A percentile compares a stretch with the other conserved stretches of the same genome.
Evolutionary conservation across 2,113 vertebrate species (phyloP).

Genomic region (Balaeniceps rex): DNA sequence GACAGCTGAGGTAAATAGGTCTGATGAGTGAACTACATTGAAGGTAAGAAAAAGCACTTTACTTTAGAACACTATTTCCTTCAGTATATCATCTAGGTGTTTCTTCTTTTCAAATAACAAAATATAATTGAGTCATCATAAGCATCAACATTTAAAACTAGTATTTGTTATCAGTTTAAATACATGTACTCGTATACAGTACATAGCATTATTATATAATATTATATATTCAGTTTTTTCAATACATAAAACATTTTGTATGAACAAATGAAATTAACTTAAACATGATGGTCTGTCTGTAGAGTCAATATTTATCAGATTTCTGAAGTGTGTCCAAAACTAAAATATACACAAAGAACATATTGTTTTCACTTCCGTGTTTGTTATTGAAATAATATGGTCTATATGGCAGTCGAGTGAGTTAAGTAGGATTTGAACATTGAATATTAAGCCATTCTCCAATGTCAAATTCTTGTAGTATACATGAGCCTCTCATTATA

Average conservation of each 20-base stretch:
- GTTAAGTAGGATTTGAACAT: not conserved
- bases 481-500: not conserved
- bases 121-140: not conserved
- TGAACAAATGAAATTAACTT: not conserved
- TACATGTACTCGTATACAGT: not conserved
- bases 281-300: not conserved
- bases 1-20: not conserved
- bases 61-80: not conserved
- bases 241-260: not conserved
- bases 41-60: not conserved
- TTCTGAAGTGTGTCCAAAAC: not conserved
- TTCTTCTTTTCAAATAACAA: not conserved
- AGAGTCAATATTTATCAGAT: not conserved
- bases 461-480: not conserved
- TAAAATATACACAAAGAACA: not conserved
- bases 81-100: not conserved
- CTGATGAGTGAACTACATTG: not conserved
- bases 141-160: not conserved
- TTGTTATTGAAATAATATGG: not conserved
- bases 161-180: not conserved
- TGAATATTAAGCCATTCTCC: not conserved
- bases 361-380: not conserved
- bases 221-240: not conserved
- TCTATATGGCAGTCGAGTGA: rapidly evolving
- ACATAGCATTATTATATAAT: not conserved